Conservation (phyloP, 2,113 vertebrate species). For the Anarrhichthys ocellatus region DNA sequence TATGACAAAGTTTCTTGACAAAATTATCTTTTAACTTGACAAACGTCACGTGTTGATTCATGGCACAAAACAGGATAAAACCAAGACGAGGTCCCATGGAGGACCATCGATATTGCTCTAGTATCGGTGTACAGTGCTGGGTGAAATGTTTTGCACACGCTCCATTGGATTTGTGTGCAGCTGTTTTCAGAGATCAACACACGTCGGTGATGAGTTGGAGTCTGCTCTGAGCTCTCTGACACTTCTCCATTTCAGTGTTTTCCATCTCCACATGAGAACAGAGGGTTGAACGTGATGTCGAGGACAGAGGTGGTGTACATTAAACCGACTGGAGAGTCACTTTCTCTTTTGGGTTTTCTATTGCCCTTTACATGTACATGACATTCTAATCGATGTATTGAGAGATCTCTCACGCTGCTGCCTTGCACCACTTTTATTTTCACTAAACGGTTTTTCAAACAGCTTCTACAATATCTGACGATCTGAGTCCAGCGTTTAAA, state of each 20-base stretch:
- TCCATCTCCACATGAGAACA: background rate
- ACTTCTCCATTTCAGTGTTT: constrained; percentile 36
- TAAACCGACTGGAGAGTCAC: background rate
- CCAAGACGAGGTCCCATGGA: too few relatives aligned
- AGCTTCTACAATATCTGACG: background rate
- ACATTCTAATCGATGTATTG: background rate
- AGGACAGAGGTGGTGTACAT: constrained; percentile 5
- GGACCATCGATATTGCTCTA: too few relatives aligned
- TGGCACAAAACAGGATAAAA: too few relatives aligned
- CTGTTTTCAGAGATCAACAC: constrained; percentile 35
- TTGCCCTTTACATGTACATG: background rate
- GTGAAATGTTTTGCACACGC: background rate
- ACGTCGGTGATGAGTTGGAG: background rate
- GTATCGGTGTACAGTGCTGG: too few relatives aligned
- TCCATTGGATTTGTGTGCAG: constrained; percentile 25
- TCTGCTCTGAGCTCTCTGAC: background rate
- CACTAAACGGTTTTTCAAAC: background rate
- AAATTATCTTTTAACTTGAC: too few relatives aligned
- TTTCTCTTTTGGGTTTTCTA: too few relatives aligned
- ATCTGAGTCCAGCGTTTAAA: constrained; percentile 11
- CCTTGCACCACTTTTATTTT: background rate
- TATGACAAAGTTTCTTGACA: too few relatives aligned
- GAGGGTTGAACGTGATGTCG: background rate
- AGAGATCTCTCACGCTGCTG: background rate
- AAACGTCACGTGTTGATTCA: too few relatives aligned